Evolutionary conservation across 2,888 invertebrate species (phyloP).

Genomic region (Stenichneumon culpator): DNA sequence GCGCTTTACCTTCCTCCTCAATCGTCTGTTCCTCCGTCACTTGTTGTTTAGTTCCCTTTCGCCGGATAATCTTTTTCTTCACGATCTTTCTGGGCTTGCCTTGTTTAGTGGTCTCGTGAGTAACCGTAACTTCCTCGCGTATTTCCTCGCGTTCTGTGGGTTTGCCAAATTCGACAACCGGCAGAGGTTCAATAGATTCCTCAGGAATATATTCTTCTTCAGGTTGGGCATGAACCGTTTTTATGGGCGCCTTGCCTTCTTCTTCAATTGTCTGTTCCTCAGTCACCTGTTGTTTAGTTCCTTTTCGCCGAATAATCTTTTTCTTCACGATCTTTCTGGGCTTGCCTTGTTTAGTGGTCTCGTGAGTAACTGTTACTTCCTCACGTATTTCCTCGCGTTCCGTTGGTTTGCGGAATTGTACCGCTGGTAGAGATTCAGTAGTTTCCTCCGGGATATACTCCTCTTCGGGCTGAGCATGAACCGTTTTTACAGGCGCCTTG

Average conservation of each 20-base stretch:
- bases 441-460: conserved; percentile 64
- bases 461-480: conserved; percentile 77
- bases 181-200: conserved; percentile 75
- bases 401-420: conserved; percentile 73
- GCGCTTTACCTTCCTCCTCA: conserved; percentile 70
- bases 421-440: conserved; percentile 61
- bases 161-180: conserved; percentile 46
- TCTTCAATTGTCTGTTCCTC: conserved; percentile 76
- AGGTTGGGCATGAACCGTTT: conserved; percentile 81
- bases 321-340: conserved; percentile 72
- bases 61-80: conserved; percentile 70
- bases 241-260: conserved; percentile 85
- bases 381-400: conserved; percentile 77
- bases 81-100: conserved; percentile 73
- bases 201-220: conserved; percentile 79
- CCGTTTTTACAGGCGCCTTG: conserved; percentile 81
- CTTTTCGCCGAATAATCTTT: conserved; percentile 80
- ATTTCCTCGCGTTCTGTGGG: conserved; percentile 74
- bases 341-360: conserved; percentile 78
- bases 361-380: conserved; percentile 74
- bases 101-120: conserved; percentile 72
- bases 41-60: conserved; percentile 75
- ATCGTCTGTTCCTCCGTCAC: conserved; percentile 69
- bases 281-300: conserved; percentile 73
- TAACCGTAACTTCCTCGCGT: conserved; percentile 72